phyloP scores from a whole-genome alignment of 1,140 invertebrate species.

The Teleopsis dalmanni region DNA sequence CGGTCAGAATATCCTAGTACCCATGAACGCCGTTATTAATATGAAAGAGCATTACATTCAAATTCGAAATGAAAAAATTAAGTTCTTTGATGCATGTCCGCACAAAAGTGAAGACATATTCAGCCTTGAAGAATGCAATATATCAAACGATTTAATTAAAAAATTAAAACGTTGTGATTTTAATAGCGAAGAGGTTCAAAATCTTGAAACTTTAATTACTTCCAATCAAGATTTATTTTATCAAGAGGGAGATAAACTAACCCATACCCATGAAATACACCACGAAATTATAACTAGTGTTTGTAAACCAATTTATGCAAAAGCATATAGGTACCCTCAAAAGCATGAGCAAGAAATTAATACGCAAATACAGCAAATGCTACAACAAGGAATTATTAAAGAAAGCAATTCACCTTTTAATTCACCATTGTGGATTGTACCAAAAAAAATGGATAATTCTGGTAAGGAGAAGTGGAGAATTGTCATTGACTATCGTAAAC shows the following conservation, averaged over 20 bases:
- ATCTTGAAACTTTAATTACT: not conserved
- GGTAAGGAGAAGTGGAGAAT: constrained; percentile 33
- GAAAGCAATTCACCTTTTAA: constrained; percentile 33
- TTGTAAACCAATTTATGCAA: constrained; percentile 22
- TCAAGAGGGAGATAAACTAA: constrained; percentile 6
- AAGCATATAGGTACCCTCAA: constrained; percentile 36
- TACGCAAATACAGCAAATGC: constrained; percentile 24
- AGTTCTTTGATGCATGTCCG: not conserved
- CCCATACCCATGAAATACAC: constrained; percentile 4
- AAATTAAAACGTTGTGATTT: constrained; percentile 3
- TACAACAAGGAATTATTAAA: constrained; percentile 38
- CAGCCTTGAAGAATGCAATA: too few relatives aligned
- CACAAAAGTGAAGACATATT: too few relatives aligned
- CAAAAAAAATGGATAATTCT: constrained; percentile 23
- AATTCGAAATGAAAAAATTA: not conserved
- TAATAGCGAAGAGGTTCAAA: not conserved
- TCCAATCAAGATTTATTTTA: constrained; percentile 5
- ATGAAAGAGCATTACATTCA: not conserved
- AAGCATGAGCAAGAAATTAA: constrained; percentile 39
- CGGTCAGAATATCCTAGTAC: not conserved
- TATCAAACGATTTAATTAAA: too few relatives aligned
- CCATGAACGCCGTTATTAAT: not conserved
- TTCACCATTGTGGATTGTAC: constrained; percentile 10
- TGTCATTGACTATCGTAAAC: constrained; percentile 34
- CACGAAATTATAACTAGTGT: constrained; percentile 27